A percentile compares a stretch with the other conserved stretches of the same genome.
Evolutionary conservation across 1,140 invertebrate species (phyloP).

Genomic region (Eufriesea mexicana): DNA sequence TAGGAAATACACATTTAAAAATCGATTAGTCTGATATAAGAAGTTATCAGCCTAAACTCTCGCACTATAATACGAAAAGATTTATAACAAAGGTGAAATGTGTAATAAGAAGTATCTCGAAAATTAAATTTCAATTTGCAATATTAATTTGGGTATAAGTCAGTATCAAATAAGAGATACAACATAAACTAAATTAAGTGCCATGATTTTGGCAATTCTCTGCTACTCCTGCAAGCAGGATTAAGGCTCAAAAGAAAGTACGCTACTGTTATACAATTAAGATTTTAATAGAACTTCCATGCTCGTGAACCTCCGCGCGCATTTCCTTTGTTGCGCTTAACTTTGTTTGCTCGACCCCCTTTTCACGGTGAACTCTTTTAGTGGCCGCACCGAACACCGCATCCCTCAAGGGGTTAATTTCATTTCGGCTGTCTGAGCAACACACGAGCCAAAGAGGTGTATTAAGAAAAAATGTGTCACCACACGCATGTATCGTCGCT

Average conservation of each 20-base stretch:
- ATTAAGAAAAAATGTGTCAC: not conserved
- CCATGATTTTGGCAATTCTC: too few species aligned
- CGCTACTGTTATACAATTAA: not conserved
- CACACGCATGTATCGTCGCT: not conserved
- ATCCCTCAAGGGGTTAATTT: conserved; percentile 18
- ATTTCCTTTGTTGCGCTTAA: conserved; percentile 17
- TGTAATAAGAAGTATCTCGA: not conserved
- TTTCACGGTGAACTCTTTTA: conserved; percentile 10
- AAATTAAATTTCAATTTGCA: not conserved
- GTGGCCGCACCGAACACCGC: not conserved
- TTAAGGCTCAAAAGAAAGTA: too few species aligned
- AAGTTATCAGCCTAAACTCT: too few species aligned
- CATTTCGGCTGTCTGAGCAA: not conserved
- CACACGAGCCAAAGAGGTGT: not conserved
- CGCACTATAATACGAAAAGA: too few species aligned
- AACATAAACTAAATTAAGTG: too few species aligned
- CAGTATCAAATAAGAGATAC: not conserved
- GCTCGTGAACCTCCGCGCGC: not conserved
- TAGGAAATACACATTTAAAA: too few species aligned
- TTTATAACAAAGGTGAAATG: too few species aligned
- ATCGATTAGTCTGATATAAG: too few species aligned
- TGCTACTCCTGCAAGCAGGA: not conserved
- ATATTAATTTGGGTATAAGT: not conserved
- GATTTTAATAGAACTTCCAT: not conserved
- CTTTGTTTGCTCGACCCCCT: conserved; percentile 2